Conservation (phyloP, 2,888 invertebrate species). For the Oeneis ivallda region DNA sequence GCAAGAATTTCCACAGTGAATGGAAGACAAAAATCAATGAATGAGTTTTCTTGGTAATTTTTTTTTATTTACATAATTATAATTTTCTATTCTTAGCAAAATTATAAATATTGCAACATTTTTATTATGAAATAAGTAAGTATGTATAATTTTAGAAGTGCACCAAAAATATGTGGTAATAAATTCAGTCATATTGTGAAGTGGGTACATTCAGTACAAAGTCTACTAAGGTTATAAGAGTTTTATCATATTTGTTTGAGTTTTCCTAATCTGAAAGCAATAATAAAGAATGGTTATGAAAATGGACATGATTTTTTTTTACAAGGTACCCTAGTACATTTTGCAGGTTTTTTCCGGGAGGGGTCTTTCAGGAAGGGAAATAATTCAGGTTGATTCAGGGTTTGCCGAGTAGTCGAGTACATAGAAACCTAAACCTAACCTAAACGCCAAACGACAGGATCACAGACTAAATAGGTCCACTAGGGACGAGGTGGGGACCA, state of each 20-base stretch:
- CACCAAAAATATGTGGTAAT: constrained; percentile 38
- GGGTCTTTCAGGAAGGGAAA: too few species aligned
- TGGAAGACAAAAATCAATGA: neutral
- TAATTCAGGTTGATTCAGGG: too few species aligned
- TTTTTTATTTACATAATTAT: neutral
- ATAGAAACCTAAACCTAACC: too few species aligned
- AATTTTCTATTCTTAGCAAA: neutral
- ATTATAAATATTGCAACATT: constrained; percentile 1
- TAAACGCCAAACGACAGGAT: too few species aligned
- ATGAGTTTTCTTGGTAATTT: neutral
- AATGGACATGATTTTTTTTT: constrained; percentile 17
- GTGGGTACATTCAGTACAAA: constrained; percentile 77
- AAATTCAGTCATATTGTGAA: constrained; percentile 61
- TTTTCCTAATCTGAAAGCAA: constrained; percentile 67
- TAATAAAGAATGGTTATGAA: constrained; percentile 73
- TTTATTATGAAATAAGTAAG: neutral
- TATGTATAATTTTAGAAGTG: neutral
- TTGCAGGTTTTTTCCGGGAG: too few species aligned
- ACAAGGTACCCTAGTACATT: neutral
- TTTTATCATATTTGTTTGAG: constrained; percentile 56
- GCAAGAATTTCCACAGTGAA: neutral
- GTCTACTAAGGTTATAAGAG: constrained; percentile 57
- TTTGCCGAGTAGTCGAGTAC: too few species aligned
- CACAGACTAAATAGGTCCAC: too few species aligned
- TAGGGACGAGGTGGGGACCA: too few species aligned